A percentile compares a stretch with the other conserved stretches of the same genome.
phyloP scores from a whole-genome alignment of 30 jellyfish, hydroid and myxozoan genomes.

The Catostylus mosaicus region DNA sequence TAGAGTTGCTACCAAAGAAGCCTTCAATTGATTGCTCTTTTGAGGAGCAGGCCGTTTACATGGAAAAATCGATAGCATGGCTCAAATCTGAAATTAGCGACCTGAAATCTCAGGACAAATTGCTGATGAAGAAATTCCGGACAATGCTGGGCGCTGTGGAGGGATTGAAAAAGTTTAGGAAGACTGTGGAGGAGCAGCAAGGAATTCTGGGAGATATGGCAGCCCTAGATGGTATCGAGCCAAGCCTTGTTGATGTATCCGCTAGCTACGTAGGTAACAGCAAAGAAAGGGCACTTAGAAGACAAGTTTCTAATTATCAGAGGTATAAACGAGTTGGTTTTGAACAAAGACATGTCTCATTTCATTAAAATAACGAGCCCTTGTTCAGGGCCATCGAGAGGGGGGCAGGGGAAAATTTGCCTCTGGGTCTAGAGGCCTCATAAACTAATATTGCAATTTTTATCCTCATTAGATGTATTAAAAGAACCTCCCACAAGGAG shows the following conservation, averaged over 20 bases:
- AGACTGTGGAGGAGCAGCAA: slow-evolving; percentile 44
- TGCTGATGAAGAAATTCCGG: slow-evolving; percentile 42
- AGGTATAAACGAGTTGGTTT: slow-evolving; percentile 47
- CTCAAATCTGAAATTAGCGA: slow-evolving; percentile 20
- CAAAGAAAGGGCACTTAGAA: slow-evolving; percentile 2
- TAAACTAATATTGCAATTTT: too few relatives aligned
- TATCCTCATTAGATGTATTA: too few relatives aligned
- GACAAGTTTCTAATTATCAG: slow-evolving; percentile 37
- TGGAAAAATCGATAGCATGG: slow-evolving; percentile 37
- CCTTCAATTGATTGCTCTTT: slow-evolving; percentile 30
- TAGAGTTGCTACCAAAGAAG: slow-evolving; percentile 8
- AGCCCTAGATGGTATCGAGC: slow-evolving; percentile 10
- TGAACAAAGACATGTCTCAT: slow-evolving; percentile 37
- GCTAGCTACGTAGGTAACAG: slow-evolving; percentile 6
- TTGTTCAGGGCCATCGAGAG: too few relatives aligned
- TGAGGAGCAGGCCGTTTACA: slow-evolving; percentile 48
- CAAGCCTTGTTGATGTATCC: slow-evolving; percentile 18
- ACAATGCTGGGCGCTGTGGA: slow-evolving; percentile 36
- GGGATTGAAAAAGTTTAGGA: slow-evolving; percentile 18
- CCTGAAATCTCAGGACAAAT: slow-evolving; percentile 30
- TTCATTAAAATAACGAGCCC: slow-evolving; percentile 14
- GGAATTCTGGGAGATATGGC: slow-evolving; percentile 29
- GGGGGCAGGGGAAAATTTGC: too few relatives aligned
- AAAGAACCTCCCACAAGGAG: too few relatives aligned
- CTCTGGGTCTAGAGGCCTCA: too few relatives aligned